phyloP scores from a whole-genome alignment of 2,113 vertebrate species.

The Hiodon alosoides region DNA sequence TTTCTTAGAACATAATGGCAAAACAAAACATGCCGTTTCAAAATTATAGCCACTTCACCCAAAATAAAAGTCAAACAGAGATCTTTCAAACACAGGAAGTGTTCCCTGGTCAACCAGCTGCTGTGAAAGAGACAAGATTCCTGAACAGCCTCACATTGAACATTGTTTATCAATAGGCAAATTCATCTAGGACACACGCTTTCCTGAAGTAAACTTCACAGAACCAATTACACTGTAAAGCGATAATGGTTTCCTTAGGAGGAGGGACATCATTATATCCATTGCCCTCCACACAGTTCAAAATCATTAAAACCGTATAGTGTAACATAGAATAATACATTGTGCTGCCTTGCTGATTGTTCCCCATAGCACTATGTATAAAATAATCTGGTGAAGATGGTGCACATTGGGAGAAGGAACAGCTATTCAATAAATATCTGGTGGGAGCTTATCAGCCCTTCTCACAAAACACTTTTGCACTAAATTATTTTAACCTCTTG shows the following conservation, averaged over 20 bases:
- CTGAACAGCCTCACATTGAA: neutral
- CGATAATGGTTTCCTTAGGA: neutral
- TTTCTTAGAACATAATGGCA: constrained; percentile 13
- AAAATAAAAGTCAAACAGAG: no score
- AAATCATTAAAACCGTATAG: neutral
- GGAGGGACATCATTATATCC: neutral
- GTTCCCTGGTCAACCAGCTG: neutral
- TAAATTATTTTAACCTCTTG: no score
- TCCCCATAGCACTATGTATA: neutral
- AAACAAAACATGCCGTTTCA: neutral
- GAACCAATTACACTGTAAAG: neutral
- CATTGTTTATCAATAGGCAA: neutral
- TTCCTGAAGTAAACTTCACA: no score
- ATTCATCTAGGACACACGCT: neutral
- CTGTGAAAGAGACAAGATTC: neutral
- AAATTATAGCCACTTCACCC: neutral
- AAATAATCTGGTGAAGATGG: neutral
- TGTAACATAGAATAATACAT: neutral
- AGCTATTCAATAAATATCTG: neutral
- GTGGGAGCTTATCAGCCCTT: no score
- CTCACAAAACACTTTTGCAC: no score
- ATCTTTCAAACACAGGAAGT: no score
- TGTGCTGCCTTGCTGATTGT: neutral
- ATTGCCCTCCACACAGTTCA: neutral
- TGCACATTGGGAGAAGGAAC: no score